phyloP scores from a whole-genome alignment of 2,797 vertebrate species.

The Galago senegalensis region DNA sequence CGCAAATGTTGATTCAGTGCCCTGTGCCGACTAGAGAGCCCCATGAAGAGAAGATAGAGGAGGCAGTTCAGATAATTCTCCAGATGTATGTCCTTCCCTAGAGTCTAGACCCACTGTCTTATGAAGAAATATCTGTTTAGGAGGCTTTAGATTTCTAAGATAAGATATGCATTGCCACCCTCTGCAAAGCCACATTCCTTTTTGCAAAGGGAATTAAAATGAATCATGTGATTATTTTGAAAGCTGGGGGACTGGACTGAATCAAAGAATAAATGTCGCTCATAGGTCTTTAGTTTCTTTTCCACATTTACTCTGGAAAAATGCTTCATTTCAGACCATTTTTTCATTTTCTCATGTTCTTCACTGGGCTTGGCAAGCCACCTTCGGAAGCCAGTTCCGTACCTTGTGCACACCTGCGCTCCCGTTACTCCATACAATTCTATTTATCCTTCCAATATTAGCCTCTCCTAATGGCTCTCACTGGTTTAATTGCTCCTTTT shows the following conservation, averaged over 20 bases:
- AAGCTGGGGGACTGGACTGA: slow-evolving; percentile 16
- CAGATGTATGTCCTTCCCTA: neutral
- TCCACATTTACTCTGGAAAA: neutral
- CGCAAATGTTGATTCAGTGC: neutral
- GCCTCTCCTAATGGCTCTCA: neutral
- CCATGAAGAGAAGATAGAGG: slow-evolving; percentile 23
- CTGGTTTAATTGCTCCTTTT: neutral
- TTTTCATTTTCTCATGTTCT: neutral
- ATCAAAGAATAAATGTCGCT: slow-evolving; percentile 54
- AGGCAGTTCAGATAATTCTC: slow-evolving; percentile 18
- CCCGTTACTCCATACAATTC: neutral
- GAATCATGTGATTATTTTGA: neutral
- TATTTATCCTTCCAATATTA: neutral
- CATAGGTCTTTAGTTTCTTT: neutral
- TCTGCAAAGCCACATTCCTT: neutral
- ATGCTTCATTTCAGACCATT: slow-evolving; percentile 30
- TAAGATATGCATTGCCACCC: neutral
- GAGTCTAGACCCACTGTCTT: neutral
- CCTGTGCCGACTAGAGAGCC: neutral
- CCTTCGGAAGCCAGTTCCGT: neutral
- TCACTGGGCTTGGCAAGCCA: neutral
- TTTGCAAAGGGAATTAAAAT: slow-evolving; percentile 53
- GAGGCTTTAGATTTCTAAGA: slow-evolving; percentile 4
- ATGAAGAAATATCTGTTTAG: slow-evolving; percentile 3
- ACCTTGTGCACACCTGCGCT: neutral